Percentiles rank a stretch among this genome's conserved stretches.
phyloP scores from a whole-genome alignment of 2,888 invertebrate genomes.

The Acanthococcus lagerstroemiae region DNA sequence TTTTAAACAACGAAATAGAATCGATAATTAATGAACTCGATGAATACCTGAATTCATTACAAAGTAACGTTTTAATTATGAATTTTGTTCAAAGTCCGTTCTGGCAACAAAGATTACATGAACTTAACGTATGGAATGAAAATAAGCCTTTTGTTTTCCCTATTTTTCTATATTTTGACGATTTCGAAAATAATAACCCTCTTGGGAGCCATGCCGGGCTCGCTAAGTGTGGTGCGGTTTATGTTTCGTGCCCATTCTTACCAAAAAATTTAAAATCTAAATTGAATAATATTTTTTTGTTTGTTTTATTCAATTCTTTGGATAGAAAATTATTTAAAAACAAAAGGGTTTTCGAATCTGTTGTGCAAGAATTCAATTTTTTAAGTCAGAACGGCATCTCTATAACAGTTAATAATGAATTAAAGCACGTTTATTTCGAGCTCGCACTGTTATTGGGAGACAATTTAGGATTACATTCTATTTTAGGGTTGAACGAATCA shows the following conservation, averaged over 20 bases:
- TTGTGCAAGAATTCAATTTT: too few relatives aligned
- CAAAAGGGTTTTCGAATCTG: not conserved
- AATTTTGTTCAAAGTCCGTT: not conserved
- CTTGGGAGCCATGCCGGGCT: not conserved
- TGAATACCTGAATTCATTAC: too few relatives aligned
- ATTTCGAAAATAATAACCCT: constrained; percentile 5
- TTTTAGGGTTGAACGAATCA: too few relatives aligned
- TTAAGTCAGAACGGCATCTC: too few relatives aligned
- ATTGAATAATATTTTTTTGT: not conserved
- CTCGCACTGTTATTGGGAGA: too few relatives aligned
- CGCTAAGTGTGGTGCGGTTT: not conserved
- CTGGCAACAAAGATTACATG: not conserved
- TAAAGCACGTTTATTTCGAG: too few relatives aligned
- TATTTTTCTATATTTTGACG: too few relatives aligned
- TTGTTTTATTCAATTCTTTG: not conserved
- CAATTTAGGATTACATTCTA: too few relatives aligned
- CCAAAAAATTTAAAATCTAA: not conserved
- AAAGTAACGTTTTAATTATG: too few relatives aligned
- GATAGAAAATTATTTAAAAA: not conserved
- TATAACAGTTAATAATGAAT: too few relatives aligned
- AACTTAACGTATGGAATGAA: not conserved
- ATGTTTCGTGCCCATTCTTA: not conserved
- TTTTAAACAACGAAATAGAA: too few relatives aligned
- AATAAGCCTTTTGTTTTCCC: not conserved
- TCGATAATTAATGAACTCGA: too few relatives aligned